Base-by-base conservation (phyloP, 2,113 vertebrate species). In the Gavialis gangeticus region DNA sequence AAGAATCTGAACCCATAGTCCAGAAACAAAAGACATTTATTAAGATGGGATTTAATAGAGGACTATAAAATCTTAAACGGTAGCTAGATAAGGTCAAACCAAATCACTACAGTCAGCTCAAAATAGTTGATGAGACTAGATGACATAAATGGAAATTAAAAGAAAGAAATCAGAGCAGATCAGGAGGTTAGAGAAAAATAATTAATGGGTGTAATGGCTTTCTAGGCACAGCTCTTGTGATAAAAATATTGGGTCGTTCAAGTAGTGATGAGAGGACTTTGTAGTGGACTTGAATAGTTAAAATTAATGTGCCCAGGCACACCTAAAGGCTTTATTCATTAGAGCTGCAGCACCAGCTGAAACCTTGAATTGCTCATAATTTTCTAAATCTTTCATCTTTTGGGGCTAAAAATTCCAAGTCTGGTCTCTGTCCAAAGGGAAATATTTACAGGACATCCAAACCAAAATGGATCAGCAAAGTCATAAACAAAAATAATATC, bases 241-340 rank as follows among this genome's bases (percentile, higher is more conserved):
- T 94, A 91, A 91, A 96, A 95, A 96, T 94, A 97, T 92, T 95
- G 95, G 93, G 94, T 94, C 95, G 95, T 90, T 97, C 95, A 94
- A 96, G 96, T 96, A 94, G 95, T 96, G 96, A 96, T 96, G 96
- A 97, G 95, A 95, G 95, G 96, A 94, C 96, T 92, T 97, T 96
- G 95, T 96, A 95, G 94, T 96, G 92, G 95, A 95, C 95, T 91
- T 76, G 96, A 96, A 96, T 91, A 95, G 96, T 96, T 96, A 93
- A 94, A 95, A 96, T 90, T 95, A 96, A 95, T 94, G 96, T 88
- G 82, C 80, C 91, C 86, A 81, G 93, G 88, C 82, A 88, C 79
- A 86, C 87, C 84, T 25, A 11, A 82, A 79, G 95, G 84, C 86
- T 93, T 96, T 93, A 95, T 96, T 96, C 96, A 96, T 92, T 25